A percentile compares a stretch with the other conserved stretches of the same genome.
phyloP scores from a whole-genome alignment of 1,140 invertebrate genomes.

The Rhopalosiphum maidis region DNA sequence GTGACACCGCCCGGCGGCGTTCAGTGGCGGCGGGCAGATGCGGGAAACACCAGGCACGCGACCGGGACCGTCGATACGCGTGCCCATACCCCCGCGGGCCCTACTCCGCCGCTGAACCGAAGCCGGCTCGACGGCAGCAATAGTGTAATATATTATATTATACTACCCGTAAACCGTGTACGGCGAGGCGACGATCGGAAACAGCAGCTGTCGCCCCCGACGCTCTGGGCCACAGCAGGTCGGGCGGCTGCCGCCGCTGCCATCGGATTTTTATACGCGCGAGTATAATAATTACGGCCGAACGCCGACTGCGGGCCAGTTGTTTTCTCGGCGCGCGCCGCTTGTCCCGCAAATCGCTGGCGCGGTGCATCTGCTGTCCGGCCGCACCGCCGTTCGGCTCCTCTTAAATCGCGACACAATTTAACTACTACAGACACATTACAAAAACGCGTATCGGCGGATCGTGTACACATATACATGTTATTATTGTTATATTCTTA shows the following conservation, averaged over 20 bases:
- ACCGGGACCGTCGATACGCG: conserved; percentile 52
- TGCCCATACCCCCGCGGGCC: conserved; percentile 52
- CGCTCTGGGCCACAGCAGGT: neutral
- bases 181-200: neutral
- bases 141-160: neutral
- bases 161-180: neutral
- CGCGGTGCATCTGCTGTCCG: neutral
- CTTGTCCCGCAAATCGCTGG: neutral
- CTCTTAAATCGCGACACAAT: neutral
- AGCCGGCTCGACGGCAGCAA: neutral
- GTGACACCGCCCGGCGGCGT: conserved; percentile 41
- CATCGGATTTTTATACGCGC: neutral
- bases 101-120: neutral
- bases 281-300: neutral
- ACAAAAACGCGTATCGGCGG: neutral
- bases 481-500: neutral
- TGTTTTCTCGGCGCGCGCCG: conserved; percentile 13
- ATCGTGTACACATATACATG: neutral
- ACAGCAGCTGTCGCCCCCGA: neutral
- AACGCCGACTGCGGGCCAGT: conserved; percentile 11
- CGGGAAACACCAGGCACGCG: conserved; percentile 57
- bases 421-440: too few relatives aligned
- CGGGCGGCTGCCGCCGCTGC: neutral
- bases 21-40: conserved; percentile 38
- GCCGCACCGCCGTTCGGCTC: neutral